Conservation (phyloP, 2,888 invertebrate genomes). For the Caenorhabditis sp. region DNA sequence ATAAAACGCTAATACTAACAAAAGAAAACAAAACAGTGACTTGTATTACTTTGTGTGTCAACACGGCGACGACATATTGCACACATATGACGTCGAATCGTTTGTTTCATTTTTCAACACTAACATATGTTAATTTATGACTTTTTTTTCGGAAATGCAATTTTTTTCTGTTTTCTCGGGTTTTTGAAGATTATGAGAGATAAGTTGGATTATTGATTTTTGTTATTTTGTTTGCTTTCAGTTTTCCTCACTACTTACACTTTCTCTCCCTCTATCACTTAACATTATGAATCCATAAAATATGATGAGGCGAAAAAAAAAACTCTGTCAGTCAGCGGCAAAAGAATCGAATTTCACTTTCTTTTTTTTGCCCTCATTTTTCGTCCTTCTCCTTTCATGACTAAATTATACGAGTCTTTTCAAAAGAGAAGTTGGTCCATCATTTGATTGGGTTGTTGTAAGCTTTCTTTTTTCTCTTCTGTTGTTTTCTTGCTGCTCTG, state of each 20-base stretch:
- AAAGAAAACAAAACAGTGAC: not conserved
- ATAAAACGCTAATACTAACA: not conserved
- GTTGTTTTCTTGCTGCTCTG: no score
- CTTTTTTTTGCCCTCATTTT: not conserved
- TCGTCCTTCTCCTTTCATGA: not conserved
- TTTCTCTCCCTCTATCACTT: not conserved
- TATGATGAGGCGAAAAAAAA: not conserved
- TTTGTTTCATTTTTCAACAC: not conserved
- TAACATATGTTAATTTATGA: not conserved
- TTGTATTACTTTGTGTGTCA: not conserved
- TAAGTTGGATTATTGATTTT: not conserved
- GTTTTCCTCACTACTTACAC: not conserved
- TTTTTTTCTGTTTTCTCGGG: not conserved
- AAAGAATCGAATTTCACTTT: not conserved
- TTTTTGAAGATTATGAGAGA: not conserved
- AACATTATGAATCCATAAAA: not conserved
- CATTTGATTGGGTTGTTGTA: no score
- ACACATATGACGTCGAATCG: not conserved
- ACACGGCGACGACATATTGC: not conserved
- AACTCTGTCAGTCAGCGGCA: not conserved
- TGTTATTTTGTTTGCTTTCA: not conserved
- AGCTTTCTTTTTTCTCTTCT: no score
- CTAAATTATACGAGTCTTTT: no score
- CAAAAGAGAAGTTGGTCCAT: no score
- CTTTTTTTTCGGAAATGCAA: not conserved